phyloP scores from a whole-genome alignment of 2,888 invertebrate species.

The Latheticus oryzae region DNA sequence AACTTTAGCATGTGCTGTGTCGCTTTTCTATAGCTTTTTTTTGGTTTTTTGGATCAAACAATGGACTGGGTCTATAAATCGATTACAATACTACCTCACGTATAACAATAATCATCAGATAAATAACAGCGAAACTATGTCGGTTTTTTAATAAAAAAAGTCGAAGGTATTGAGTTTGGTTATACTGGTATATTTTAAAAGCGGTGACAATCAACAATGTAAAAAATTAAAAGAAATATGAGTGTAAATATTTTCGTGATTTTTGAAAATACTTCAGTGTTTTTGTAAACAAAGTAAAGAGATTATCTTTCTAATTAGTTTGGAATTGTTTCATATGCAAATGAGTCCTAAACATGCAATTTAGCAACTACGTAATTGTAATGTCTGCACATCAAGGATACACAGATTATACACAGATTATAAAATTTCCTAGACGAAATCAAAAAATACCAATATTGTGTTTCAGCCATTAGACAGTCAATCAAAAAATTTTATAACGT shows the following conservation, averaged over 20 bases:
- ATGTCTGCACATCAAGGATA: conserved; percentile 39
- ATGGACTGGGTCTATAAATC: conserved; percentile 50
- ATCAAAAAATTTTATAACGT: conserved; percentile 41
- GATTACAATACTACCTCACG: conserved; percentile 51
- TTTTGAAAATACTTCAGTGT: conserved; percentile 1
- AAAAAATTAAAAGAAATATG: too few species aligned
- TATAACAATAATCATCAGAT: conserved; percentile 46
- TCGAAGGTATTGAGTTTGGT: conserved; percentile 24
- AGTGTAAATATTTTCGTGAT: conserved; percentile 1
- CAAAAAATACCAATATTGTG: conserved; percentile 25
- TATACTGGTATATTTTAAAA: conserved; percentile 35
- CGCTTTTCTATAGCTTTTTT: not conserved
- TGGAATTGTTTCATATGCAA: conserved; percentile 31
- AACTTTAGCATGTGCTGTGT: too few species aligned
- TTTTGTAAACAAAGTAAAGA: conserved; percentile 20
- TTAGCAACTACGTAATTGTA: conserved; percentile 34
- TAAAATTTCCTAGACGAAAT: conserved; percentile 35
- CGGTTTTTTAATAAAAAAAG: conserved; percentile 37
- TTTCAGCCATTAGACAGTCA: conserved; percentile 39
- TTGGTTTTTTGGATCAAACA: conserved; percentile 42
- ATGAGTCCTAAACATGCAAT: conserved; percentile 32
- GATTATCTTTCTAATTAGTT: conserved; percentile 17
- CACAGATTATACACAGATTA: conserved; percentile 28
- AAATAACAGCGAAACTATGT: conserved; percentile 40
- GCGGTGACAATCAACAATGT: conserved; percentile 42